These are phyloP conservation scores for Chironomus tepperi DNA, from an alignment of 1,140 invertebrate species.

Conservation along the genomic window DNA sequence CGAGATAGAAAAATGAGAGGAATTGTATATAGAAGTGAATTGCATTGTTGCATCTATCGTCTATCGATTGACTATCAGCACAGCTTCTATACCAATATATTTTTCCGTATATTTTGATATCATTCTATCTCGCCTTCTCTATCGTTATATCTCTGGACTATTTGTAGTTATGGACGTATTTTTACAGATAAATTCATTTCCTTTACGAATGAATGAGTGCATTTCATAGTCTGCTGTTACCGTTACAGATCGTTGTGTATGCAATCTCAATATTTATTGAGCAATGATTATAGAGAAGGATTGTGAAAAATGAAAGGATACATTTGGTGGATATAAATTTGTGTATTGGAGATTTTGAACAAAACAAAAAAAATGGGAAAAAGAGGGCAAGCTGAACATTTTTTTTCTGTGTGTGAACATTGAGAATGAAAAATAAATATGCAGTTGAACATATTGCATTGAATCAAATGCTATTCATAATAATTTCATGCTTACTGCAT, in stretches of 20 bases:
- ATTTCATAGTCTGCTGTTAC: background rate
- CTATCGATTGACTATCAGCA: background rate
- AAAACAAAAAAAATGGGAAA: too few relatives aligned
- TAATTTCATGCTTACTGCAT: too few relatives aligned
- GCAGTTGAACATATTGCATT: too few relatives aligned
- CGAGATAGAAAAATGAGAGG: background rate
- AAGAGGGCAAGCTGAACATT: too few relatives aligned
- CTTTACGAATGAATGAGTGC: background rate
- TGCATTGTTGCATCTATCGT: conserved; percentile 1
- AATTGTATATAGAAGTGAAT: background rate
- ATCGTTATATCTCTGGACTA: background rate
- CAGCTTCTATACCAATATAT: background rate
- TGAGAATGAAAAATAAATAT: too few relatives aligned
- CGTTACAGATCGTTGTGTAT: conserved; percentile 5
- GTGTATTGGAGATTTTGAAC: too few relatives aligned
- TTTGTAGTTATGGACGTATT: background rate
- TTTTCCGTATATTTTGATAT: background rate
- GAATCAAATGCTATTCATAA: too few relatives aligned
- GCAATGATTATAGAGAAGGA: background rate
- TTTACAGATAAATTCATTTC: conserved; percentile 5
- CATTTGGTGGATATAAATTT: too few relatives aligned
- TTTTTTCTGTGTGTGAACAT: too few relatives aligned
- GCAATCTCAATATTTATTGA: background rate
- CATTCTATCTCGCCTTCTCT: background rate
- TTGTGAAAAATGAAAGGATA: too few relatives aligned